phyloP scores from a whole-genome alignment of 2,797 vertebrate species.

The Pseudochirops corinnae region DNA sequence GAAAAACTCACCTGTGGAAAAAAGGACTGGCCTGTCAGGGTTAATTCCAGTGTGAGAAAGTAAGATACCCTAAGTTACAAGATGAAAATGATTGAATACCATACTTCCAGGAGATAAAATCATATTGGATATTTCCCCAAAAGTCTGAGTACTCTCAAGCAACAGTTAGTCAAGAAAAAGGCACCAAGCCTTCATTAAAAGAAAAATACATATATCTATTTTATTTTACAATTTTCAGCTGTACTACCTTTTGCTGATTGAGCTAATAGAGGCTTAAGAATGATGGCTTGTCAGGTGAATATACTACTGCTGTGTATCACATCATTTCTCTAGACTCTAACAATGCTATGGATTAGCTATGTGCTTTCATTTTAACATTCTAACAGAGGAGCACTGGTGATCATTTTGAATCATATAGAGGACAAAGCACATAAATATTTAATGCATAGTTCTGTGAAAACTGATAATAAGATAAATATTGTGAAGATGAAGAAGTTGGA shows the following conservation, averaged over 20 bases:
- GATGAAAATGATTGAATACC: constrained; percentile 17
- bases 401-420: constrained; percentile 70
- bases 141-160: background rate
- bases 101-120: background rate
- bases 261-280: constrained; percentile 60
- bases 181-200: background rate
- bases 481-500: constrained; percentile 43
- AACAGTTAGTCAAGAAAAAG: background rate
- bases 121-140: background rate
- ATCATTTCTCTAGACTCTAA: constrained; percentile 46
- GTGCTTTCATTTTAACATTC: constrained; percentile 66
- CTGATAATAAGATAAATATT: constrained; percentile 64
- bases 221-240: constrained; percentile 37
- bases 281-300: constrained; percentile 47
- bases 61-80: background rate
- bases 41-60: constrained; percentile 9
- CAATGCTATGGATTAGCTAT: constrained; percentile 30
- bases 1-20: background rate
- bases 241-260: background rate
- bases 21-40: background rate
- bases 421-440: constrained; percentile 71
- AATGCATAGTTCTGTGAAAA: constrained; percentile 49
- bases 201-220: background rate
- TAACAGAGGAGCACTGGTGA: constrained; percentile 27
- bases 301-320: constrained; percentile 44